Evolutionary conservation across 2,888 invertebrate genomes (phyloP).

Genomic region (Pristionchus arcanus): DNA sequence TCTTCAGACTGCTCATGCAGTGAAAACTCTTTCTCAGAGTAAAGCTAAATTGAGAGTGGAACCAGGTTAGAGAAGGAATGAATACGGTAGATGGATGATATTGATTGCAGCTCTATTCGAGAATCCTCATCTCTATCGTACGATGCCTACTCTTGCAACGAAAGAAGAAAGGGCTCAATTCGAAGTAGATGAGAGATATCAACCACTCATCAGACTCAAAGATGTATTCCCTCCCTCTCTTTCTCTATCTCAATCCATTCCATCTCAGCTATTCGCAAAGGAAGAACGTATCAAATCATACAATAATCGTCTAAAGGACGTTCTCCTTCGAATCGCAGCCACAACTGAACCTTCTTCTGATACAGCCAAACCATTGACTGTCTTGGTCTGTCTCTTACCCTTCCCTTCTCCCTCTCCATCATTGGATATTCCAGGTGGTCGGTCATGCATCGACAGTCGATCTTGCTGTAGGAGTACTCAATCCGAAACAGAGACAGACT

Average conservation of each 20-base stretch:
- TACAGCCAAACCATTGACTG: conserved; percentile 8
- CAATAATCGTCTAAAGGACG: conserved; percentile 24
- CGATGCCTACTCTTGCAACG: conserved; percentile 30
- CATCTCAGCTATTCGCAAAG: conserved; percentile 31
- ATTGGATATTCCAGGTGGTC: conserved; percentile 58
- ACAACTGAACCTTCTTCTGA: conserved; percentile 15
- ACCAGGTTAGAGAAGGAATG: neutral
- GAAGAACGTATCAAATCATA: conserved; percentile 46
- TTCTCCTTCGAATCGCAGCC: conserved; percentile 42
- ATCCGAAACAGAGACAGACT: conserved; percentile 13
- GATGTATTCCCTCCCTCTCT: neutral
- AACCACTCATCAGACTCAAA: conserved; percentile 36
- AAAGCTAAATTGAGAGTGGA: conserved; percentile 25
- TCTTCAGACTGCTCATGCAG: conserved; percentile 70
- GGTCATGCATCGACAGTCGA: conserved; percentile 76
- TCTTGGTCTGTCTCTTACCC: neutral
- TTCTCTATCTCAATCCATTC: neutral
- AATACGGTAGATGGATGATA: neutral
- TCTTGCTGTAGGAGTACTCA: conserved; percentile 68
- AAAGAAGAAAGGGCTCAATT: conserved; percentile 51
- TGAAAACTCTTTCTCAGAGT: conserved; percentile 47
- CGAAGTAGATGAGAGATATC: conserved; percentile 45
- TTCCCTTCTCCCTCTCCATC: neutral
- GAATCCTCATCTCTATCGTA: conserved; percentile 45
- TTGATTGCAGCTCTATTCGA: conserved; percentile 45